Base-by-base conservation (phyloP, 2,797 vertebrate genomes). In the Phaenicophaeus curvirostris region DNA sequence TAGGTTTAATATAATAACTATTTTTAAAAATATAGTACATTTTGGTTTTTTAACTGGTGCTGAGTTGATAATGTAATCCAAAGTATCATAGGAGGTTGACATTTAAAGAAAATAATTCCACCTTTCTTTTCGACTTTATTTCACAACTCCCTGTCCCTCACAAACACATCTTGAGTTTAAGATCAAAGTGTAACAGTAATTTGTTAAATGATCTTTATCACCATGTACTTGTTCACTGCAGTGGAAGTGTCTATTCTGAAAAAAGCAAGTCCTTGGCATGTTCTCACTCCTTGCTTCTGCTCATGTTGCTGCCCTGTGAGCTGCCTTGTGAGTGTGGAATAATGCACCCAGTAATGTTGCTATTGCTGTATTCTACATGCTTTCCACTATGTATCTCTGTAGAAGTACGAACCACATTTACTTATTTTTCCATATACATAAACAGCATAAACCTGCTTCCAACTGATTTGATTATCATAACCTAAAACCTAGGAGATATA, bases 391-490 rank as follows among this genome's bases (percentile, higher is more conserved):
- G 8, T 18, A 44, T 16, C 18, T 63, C 55, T 41, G 16, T 21
- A 66, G 33, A 68, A 71, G 46, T 39, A 54, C 24, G 18, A 33
- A 46, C n/a, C 63, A 53, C 37, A 57, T 66, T 71, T 85, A 65
- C 14, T 57, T 69, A n/a, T 61, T 42, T 69, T 72, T n/a, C 20
- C 33, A n/a, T 58, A 58, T 15, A 44, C 9, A 28, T 46, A 46
- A 44, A 33, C 66, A 39, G 46, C 48, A 87, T 33, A 67, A 58
- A 71, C 8, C 27, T 87, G 11, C 21, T 85, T 86, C 12, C 33
- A 46, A 37, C 19, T 27, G 20, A 77, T 46, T 93, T 78, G 24
- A 67, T 76, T 84, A 90, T 94, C 62, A 91, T 62, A 93, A 87
- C 35, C 44, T 76, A 77, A 85, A 76, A 30, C 76, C 33, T 75